phyloP scores from a whole-genome alignment of 2,113 vertebrate genomes.

The Passer montanus region DNA sequence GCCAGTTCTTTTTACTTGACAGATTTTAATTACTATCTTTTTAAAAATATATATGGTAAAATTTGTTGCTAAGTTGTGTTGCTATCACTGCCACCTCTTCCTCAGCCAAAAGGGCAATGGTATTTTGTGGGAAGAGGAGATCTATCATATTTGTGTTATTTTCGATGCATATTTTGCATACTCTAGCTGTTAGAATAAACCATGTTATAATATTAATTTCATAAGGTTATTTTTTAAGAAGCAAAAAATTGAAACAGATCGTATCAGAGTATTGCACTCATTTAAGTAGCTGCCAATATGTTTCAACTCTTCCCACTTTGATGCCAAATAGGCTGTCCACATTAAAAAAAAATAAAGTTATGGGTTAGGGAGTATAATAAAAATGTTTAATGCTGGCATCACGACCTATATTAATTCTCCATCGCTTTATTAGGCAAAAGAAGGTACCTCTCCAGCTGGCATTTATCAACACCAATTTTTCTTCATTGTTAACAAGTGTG shows the following conservation, averaged over 20 bases:
- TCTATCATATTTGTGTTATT: background rate
- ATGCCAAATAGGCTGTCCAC: background rate
- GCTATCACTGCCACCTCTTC: background rate
- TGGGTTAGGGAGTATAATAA: background rate
- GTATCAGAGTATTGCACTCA: background rate
- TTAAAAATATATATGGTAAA: slow-evolving; percentile 37
- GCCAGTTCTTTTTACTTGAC: background rate
- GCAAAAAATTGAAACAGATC: background rate
- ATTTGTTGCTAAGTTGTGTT: slow-evolving; percentile 33
- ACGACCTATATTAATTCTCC: background rate
- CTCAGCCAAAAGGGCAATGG: background rate
- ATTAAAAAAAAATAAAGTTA: background rate
- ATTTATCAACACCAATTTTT: background rate
- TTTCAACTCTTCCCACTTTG: background rate
- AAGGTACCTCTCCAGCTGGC: background rate
- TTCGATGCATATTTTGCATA: background rate
- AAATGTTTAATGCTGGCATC: background rate
- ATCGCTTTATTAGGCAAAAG: background rate
- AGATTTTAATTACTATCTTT: background rate
- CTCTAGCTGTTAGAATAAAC: background rate
- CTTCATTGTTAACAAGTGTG: background rate
- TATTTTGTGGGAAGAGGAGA: slow-evolving; percentile 6
- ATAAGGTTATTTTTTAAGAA: background rate
- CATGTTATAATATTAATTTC: background rate
- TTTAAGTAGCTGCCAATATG: background rate